Evolutionary conservation across 2,888 invertebrate genomes (phyloP).

Genomic region (Chironomus tentans): DNA sequence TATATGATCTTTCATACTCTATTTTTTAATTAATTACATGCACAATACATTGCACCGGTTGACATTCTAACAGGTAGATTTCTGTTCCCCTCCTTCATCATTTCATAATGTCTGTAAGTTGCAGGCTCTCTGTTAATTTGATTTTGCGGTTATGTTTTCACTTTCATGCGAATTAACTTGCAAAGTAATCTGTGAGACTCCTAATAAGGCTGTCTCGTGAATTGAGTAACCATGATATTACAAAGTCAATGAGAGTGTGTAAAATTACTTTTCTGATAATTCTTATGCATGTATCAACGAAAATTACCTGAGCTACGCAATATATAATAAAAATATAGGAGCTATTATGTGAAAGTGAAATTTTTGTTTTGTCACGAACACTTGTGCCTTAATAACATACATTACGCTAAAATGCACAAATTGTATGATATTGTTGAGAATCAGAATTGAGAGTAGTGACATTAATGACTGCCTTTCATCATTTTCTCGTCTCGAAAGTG

Average conservation of each 20-base stretch:
- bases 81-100: neutral
- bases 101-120: neutral
- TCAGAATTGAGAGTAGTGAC: too few species aligned
- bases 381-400: too few species aligned
- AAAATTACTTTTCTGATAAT: neutral
- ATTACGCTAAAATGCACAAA: too few species aligned
- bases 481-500: too few species aligned
- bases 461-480: too few species aligned
- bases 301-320: too few species aligned
- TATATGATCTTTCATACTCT: neutral
- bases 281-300: neutral
- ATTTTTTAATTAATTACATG: constrained; percentile 14
- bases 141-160: neutral
- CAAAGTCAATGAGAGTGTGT: neutral
- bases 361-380: too few species aligned
- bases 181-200: neutral
- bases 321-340: too few species aligned
- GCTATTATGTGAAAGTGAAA: too few species aligned
- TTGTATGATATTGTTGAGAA: too few species aligned
- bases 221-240: neutral
- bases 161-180: neutral
- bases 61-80: constrained; percentile 3
- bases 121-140: neutral
- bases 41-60: constrained; percentile 10
- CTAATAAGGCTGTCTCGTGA: constrained; percentile 1